phyloP scores from a whole-genome alignment of 2,113 vertebrate genomes.

The Microcebus tavaratra region DNA sequence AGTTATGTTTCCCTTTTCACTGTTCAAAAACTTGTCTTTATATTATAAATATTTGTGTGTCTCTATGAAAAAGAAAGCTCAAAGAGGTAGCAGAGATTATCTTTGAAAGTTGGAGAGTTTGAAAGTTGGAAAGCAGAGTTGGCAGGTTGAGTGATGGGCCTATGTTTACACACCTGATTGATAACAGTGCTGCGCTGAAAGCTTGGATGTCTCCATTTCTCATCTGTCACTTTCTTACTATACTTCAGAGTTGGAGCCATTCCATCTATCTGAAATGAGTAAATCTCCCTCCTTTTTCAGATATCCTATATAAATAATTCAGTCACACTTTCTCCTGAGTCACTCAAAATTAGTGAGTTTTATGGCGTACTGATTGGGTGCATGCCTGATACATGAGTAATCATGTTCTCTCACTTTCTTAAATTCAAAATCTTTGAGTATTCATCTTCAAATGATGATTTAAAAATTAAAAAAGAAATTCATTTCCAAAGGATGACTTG shows the following conservation, averaged over 20 bases:
- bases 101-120: neutral
- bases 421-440: constrained; percentile 1
- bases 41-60: neutral
- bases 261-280: neutral
- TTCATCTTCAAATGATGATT: too few species aligned
- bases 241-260: neutral
- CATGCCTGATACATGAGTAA: neutral
- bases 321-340: neutral
- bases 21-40: neutral
- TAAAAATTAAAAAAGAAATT: too few species aligned
- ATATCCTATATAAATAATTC: neutral
- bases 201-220: neutral
- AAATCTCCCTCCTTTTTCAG: neutral
- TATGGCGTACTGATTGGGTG: neutral
- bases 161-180: neutral
- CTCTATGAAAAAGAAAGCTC: neutral
- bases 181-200: neutral
- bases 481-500: too few species aligned
- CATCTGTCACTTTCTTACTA: neutral
- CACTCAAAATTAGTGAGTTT: neutral
- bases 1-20: neutral
- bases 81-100: neutral
- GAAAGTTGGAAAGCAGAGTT: neutral
- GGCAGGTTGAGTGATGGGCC: neutral
- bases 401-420: neutral